Percentiles rank a stretch among this genome's conserved stretches.
phyloP scores from a whole-genome alignment of 2,113 vertebrate genomes.

The Pterocles orientalis region DNA sequence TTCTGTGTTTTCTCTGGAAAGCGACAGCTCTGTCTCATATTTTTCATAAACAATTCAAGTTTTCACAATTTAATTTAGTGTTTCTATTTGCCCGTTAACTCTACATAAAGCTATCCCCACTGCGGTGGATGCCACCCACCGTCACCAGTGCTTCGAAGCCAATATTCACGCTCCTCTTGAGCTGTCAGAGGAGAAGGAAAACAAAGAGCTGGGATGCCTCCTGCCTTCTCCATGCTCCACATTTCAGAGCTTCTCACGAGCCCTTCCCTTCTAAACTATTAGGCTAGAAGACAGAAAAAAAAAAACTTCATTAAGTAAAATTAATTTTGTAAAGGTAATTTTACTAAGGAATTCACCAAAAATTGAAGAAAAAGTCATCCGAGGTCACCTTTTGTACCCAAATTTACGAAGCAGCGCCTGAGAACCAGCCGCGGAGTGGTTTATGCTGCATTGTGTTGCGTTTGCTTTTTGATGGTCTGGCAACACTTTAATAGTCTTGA shows the following conservation, averaged over 20 bases:
- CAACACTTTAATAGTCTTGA: conserved; percentile 63
- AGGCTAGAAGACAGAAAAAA: not conserved
- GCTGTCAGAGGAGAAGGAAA: not conserved
- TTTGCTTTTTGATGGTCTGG: conserved; percentile 47
- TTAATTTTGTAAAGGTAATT: not conserved
- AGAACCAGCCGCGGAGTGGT: not conserved
- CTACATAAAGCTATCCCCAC: accelerated
- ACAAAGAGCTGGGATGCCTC: not conserved
- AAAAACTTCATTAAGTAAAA: not conserved
- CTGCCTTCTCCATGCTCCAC: not conserved
- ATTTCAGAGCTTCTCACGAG: not conserved
- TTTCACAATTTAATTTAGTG: not conserved
- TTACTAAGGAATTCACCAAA: not conserved
- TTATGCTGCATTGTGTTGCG: not conserved
- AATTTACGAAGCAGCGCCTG: not conserved
- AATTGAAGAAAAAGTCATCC: not conserved
- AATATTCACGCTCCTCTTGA: not conserved
- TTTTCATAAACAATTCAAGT: not conserved
- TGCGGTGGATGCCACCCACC: not conserved
- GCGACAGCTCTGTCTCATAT: accelerated
- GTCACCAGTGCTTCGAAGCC: not conserved
- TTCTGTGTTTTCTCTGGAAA: not conserved
- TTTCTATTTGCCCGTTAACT: not conserved
- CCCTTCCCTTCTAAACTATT: not conserved
- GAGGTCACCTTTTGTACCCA: not conserved